These are phyloP conservation scores for Sinella curviseta DNA, from an alignment of 1,140 invertebrate species.

Conservation along the genomic window DNA sequence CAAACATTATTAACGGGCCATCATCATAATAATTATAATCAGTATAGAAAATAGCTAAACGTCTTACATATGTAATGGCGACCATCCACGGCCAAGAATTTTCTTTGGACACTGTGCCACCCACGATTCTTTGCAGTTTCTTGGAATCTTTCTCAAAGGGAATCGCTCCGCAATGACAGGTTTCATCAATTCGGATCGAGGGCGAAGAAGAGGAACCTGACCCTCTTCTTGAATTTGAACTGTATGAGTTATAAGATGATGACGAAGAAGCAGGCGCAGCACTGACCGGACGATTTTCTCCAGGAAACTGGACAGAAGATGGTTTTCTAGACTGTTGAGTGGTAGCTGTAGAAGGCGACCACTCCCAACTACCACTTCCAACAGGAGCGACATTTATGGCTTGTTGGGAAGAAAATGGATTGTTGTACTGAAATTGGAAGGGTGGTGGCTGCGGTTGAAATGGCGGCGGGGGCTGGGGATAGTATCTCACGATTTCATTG, in stretches of 20 bases:
- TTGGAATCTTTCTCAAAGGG: neutral
- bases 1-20: neutral
- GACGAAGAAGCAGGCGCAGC: neutral
- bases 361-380: neutral
- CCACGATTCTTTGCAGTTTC: neutral
- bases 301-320: neutral
- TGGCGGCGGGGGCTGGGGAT: neutral
- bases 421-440: neutral
- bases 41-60: neutral
- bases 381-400: too few relatives aligned
- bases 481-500: neutral
- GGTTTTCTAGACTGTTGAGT: neutral
- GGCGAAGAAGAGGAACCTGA: too few relatives aligned
- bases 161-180: neutral
- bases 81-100: conserved; percentile 26
- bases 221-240: neutral
- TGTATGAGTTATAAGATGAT: neutral
- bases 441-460: neutral
- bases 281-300: too few relatives aligned
- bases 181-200: neutral
- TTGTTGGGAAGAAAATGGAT: neutral
- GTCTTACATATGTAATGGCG: neutral
- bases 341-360: neutral
- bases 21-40: neutral
- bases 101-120: neutral